A percentile compares a stretch with the other conserved stretches of the same genome.
Evolutionary conservation across 1,140 invertebrate genomes (phyloP).

Genomic region (Drosophila subpulchrella): DNA sequence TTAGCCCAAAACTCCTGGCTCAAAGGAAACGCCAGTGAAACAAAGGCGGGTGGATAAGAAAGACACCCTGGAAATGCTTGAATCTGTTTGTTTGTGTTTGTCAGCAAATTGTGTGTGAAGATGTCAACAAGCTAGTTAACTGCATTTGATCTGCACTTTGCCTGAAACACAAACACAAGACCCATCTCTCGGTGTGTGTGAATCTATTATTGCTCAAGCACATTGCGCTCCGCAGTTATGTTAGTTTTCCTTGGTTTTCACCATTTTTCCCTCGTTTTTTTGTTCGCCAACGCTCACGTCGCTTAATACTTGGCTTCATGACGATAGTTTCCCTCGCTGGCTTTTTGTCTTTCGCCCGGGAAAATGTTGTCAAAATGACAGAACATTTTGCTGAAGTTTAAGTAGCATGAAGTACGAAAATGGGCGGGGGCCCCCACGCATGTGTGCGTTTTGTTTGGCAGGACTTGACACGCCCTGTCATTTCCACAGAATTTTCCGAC

Average conservation of each 20-base stretch:
- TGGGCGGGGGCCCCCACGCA: constrained; percentile 21
- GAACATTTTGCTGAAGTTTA: constrained; percentile 69
- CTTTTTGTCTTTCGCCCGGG: constrained; percentile 29
- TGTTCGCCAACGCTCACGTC: constrained; percentile 21
- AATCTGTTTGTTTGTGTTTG: constrained; percentile 32
- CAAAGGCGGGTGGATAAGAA: constrained; percentile 13
- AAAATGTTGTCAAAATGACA: constrained; percentile 70
- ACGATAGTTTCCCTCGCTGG: constrained; percentile 35
- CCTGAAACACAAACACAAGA: constrained; percentile 31
- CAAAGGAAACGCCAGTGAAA: constrained; percentile 16
- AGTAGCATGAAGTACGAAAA: constrained; percentile 55
- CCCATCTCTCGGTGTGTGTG: constrained; percentile 19
- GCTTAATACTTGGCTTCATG: constrained; percentile 52
- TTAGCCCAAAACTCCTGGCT: not conserved
- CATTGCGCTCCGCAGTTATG: constrained; percentile 49
- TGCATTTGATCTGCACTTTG: constrained; percentile 71
- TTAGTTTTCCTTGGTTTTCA: constrained; percentile 49
- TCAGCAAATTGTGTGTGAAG: constrained; percentile 51
- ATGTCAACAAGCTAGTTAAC: constrained; percentile 75
- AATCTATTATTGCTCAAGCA: constrained; percentile 56
- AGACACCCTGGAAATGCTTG: not conserved
- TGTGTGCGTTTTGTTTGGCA: constrained; percentile 52
- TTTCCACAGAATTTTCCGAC: constrained; percentile 46
- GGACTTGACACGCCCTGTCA: constrained; percentile 69
- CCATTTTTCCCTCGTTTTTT: constrained; percentile 53